A percentile compares a stretch with the other conserved stretches of the same genome.
Evolutionary conservation across 30 jellyfish, hydroid and myxozoan species (phyloP).

Genomic region (Catostylus mosaicus): DNA sequence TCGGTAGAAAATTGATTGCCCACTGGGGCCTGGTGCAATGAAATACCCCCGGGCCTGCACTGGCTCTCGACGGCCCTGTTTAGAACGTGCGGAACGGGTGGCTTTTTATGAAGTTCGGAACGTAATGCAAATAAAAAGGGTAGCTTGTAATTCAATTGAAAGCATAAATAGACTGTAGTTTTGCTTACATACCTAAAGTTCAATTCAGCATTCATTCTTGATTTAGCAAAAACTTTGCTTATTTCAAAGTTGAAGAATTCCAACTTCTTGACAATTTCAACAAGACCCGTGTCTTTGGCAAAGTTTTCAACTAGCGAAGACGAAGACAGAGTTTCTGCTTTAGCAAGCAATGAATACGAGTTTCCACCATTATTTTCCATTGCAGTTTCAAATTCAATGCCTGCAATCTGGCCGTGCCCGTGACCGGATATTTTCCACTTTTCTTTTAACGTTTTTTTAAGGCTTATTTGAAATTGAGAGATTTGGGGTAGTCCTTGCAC

Average conservation of each 20-base stretch:
- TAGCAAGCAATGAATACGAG: constrained; percentile 13
- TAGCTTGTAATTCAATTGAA: too few species aligned
- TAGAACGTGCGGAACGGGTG: too few species aligned
- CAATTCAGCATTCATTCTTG: constrained; percentile 16
- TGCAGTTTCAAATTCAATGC: constrained; percentile 30
- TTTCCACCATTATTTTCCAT: constrained; percentile 12
- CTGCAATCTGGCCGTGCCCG: constrained; percentile 48
- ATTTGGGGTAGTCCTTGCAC: constrained; percentile 35
- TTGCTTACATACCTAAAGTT: constrained; percentile 47
- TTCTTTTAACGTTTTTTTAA: not conserved
- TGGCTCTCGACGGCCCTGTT: too few species aligned
- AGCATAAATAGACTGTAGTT: too few species aligned
- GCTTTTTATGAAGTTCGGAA: too few species aligned
- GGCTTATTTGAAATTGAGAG: constrained; percentile 19
- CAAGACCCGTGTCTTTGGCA: constrained; percentile 33
- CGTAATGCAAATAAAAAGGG: too few species aligned
- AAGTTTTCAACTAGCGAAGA: constrained; percentile 7
- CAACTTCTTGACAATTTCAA: constrained; percentile 23
- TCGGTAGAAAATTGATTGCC: not conserved
- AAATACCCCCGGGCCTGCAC: too few species aligned
- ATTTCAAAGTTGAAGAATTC: constrained; percentile 34
- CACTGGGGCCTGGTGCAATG: too few species aligned
- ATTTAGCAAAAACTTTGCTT: constrained; percentile 6
- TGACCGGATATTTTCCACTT: constrained; percentile 50
- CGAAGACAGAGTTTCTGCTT: constrained; percentile 39